Conservation (phyloP, 2,888 invertebrate species). For the Hypsopygia costalis region DNA sequence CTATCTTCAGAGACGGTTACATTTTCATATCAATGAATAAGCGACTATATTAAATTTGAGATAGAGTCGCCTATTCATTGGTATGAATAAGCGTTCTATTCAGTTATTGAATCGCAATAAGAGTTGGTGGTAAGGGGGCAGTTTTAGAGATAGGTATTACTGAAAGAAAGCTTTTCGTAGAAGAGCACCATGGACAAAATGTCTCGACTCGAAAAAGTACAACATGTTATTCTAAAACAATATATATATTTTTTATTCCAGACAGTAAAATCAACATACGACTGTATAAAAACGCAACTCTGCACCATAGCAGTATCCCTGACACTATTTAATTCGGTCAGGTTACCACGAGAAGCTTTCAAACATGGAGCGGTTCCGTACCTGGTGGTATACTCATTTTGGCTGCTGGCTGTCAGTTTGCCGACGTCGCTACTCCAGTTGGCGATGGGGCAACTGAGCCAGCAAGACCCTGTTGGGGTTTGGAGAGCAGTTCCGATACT, state of each 20-base stretch:
- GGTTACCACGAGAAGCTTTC: slow-evolving; percentile 80
- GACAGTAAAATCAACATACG: slow-evolving; percentile 56
- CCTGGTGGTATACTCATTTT: slow-evolving; percentile 80
- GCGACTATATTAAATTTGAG: too few species aligned
- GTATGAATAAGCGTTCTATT: too few species aligned
- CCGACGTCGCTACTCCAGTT: slow-evolving; percentile 82
- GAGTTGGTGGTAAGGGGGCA: too few species aligned
- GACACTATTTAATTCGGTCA: slow-evolving; percentile 81
- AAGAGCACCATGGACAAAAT: too few species aligned
- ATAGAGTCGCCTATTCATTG: too few species aligned
- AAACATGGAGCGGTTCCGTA: slow-evolving; percentile 83
- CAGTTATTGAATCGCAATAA: too few species aligned
- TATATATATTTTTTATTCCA: slow-evolving; percentile 45
- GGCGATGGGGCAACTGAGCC: slow-evolving; percentile 83
- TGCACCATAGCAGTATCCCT: slow-evolving; percentile 82
- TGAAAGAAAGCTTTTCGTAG: too few species aligned
- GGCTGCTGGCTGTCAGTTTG: slow-evolving; percentile 79
- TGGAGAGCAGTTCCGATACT: slow-evolving; percentile 85
- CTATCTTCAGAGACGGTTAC: too few species aligned
- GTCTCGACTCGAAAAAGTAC: too few species aligned
- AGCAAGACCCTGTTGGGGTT: slow-evolving; percentile 83
- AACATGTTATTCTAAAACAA: too few species aligned
- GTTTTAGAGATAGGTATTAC: too few species aligned
- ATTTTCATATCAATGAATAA: too few species aligned
- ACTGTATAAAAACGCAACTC: slow-evolving; percentile 62